phyloP scores from a whole-genome alignment of 2,797 vertebrate genomes.

The Leuciscus waleckii region DNA sequence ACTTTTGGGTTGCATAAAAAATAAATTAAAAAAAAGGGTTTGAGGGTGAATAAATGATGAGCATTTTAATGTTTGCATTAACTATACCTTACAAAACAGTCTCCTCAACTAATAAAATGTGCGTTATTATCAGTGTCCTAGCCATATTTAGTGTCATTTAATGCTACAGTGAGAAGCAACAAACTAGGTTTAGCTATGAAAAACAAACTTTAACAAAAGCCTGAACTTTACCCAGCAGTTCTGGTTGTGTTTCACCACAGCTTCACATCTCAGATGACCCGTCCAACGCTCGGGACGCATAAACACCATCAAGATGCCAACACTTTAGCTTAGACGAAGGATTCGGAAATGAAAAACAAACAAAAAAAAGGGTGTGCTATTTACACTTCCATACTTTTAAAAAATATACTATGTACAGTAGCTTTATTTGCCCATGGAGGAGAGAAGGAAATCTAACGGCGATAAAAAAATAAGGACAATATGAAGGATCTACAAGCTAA shows the following conservation, averaged over 20 bases:
- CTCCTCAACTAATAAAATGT: neutral
- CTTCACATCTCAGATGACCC: constrained; percentile 1
- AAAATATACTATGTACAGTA: constrained; percentile 70
- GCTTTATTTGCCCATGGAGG: constrained; percentile 62
- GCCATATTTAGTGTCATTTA: constrained; percentile 7
- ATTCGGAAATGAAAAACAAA: constrained; percentile 34
- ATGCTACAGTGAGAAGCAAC: constrained; percentile 43
- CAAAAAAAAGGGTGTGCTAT: constrained; percentile 40
- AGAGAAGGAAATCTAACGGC: constrained; percentile 53
- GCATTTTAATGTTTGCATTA: neutral
- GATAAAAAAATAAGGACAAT: constrained; percentile 51
- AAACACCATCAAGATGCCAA: constrained; percentile 1
- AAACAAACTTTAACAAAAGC: constrained; percentile 10
- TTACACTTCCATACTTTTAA: constrained; percentile 61
- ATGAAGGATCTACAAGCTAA: constrained; percentile 48
- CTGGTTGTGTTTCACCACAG: neutral
- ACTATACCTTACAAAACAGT: neutral
- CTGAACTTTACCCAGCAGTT: constrained; percentile 5
- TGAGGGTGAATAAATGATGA: neutral
- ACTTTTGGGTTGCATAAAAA: neutral
- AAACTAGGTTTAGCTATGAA: constrained; percentile 15
- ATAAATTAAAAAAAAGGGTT: neutral
- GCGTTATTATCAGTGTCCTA: neutral
- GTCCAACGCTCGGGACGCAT: neutral
- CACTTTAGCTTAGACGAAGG: constrained; percentile 57